These are phyloP conservation scores for Homalodisca vitripennis DNA, from an alignment of 1,140 invertebrate species.

Conservation along the genomic window DNA sequence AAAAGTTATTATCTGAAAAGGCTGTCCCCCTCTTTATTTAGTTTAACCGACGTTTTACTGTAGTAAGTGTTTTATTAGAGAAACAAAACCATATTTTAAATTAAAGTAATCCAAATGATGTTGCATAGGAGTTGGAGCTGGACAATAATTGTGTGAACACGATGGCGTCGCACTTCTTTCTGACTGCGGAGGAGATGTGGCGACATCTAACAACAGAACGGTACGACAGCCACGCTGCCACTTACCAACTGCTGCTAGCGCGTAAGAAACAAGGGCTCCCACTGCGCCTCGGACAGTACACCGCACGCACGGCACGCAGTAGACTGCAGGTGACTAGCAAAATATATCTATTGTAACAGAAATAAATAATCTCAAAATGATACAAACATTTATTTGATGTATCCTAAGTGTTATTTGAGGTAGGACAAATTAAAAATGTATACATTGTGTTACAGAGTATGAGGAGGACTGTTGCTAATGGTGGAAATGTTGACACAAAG, in stretches of 20 bases:
- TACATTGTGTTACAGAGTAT: conserved; percentile 18
- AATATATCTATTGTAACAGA: too few species aligned
- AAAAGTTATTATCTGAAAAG: too few species aligned
- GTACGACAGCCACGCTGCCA: conserved; percentile 76
- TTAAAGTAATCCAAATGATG: too few species aligned
- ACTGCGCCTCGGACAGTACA: conserved; percentile 45
- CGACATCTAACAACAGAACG: conserved; percentile 55
- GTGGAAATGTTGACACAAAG: background rate
- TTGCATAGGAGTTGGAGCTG: conserved; percentile 48
- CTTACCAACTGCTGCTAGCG: conserved; percentile 70
- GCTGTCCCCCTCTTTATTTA: too few species aligned
- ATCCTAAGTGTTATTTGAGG: too few species aligned
- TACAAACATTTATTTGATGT: too few species aligned
- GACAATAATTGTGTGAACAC: conserved; percentile 66
- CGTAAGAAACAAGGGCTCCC: conserved; percentile 62
- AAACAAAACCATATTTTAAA: too few species aligned
- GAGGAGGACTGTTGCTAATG: background rate
- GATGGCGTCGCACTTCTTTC: conserved; percentile 56
- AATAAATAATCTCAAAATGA: too few species aligned
- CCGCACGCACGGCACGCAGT: background rate
- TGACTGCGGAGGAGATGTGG: conserved; percentile 51
- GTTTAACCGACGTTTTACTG: too few species aligned
- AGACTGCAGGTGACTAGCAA: conserved; percentile 24
- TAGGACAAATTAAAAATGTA: conserved; percentile 4
- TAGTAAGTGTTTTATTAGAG: too few species aligned